Base-by-base conservation (phyloP, 2,888 invertebrate genomes). In the Cancer borealis region DNA sequence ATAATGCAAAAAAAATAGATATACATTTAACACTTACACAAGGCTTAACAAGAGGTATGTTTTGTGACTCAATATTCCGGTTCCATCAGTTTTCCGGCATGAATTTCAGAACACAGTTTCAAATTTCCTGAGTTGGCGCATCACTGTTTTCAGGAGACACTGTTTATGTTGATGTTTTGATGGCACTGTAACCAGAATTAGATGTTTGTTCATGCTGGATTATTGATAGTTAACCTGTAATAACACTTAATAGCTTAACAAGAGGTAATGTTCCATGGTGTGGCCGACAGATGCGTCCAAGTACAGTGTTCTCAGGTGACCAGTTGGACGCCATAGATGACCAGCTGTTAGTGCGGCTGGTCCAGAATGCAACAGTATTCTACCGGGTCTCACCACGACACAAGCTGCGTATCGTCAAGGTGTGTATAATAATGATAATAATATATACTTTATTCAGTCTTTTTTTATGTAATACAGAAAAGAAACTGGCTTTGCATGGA, bases 381-480 rank as follows among this genome's bases (percentile, higher is more conserved):
- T 99, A 99, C 97, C 97, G 99, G 90, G 99, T 99, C 79, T 98
- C 99, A n/a, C 99, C 99, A 0, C 98, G 98, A 96, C 99, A 99
- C 97, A 99, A 99, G 97, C 97, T 99, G 95, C 97, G 98, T 92
- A 99, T 99, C 96, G 99, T 99, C 0, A 99, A 99, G 97, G 97
- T 97, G 96, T 8, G 88, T 91, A n/a, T 73, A 45, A 10, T 17
- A 3, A 3, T 39, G 2, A 39, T 39, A 39, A 39, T 39, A 39
- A 39, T 92, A 17, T 45, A 45, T 17, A n/a, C 0, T 39, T 88
- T 8, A 14, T 12, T 26, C 88, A 21, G 17, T 60, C 4, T 17
- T 49, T 49, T 10, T 49, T 49, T 49, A 3, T 49, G 6, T 49
- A 49, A 10, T 49, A 0, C 39, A 39, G 39, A 39, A 39, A 39